Conservation (phyloP, 2,113 vertebrate species). For the Phrynosoma blainvillii region DNA sequence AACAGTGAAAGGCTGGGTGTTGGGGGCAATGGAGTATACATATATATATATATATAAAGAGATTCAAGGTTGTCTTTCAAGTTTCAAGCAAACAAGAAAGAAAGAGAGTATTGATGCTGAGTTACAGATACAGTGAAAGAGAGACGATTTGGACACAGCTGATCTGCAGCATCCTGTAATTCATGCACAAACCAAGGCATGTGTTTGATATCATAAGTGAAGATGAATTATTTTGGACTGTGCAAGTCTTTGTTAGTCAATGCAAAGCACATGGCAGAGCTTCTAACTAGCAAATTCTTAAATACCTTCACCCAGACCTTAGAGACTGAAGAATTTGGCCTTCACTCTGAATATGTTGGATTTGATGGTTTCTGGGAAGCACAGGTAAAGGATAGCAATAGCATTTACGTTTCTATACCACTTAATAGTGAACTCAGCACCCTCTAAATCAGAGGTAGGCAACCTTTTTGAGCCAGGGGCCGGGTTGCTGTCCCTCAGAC, state of each 20-base stretch:
- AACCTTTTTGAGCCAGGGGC: too few species aligned
- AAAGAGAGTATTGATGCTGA: not conserved
- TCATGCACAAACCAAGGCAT: accelerated
- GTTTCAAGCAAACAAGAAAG: not conserved
- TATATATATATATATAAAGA: not conserved
- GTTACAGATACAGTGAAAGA: not conserved
- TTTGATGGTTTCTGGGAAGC: not conserved
- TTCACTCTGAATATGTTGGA: not conserved
- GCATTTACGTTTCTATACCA: too few species aligned
- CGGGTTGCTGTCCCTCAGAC: too few species aligned
- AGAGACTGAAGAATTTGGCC: not conserved
- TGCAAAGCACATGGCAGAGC: constrained; percentile 22
- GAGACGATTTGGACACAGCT: not conserved
- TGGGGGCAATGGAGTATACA: not conserved
- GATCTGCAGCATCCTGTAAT: too few species aligned
- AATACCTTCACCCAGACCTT: not conserved
- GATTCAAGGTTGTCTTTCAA: constrained; percentile 20
- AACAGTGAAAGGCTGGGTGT: constrained; percentile 5
- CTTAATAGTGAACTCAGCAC: too few species aligned
- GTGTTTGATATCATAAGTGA: not conserved
- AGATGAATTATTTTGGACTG: not conserved
- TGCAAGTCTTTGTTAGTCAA: constrained; percentile 7
- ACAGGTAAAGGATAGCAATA: too few species aligned
- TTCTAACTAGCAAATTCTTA: constrained; percentile 34
- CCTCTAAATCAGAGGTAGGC: too few species aligned